Conservation (phyloP, 1,140 invertebrate species). For the Drepana arcuata region DNA sequence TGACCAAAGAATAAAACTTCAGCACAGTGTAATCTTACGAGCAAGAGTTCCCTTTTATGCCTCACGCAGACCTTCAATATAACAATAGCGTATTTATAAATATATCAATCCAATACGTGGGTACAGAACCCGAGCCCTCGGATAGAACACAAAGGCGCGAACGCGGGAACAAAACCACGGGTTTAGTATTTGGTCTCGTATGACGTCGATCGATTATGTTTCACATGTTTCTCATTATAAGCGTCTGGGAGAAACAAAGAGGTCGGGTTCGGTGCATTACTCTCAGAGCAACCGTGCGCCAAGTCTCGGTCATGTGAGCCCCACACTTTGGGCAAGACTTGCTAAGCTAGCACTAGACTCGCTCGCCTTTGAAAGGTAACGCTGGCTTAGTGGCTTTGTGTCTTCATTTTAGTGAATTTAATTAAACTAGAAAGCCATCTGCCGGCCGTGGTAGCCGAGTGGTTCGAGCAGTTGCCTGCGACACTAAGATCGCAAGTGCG, state of each 20-base stretch:
- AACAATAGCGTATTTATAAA: too few species aligned
- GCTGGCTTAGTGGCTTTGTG: neutral
- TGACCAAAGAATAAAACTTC: too few species aligned
- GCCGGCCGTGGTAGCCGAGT: too few species aligned
- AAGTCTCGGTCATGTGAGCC: constrained; percentile 41
- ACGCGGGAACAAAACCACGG: constrained; percentile 30
- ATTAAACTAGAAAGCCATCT: too few species aligned
- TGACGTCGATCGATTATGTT: constrained; percentile 52
- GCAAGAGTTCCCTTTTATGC: too few species aligned
- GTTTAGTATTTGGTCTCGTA: constrained; percentile 43
- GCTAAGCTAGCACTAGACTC: constrained; percentile 27
- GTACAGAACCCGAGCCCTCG: constrained; percentile 19
- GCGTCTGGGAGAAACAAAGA: constrained; percentile 59
- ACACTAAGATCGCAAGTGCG: too few species aligned
- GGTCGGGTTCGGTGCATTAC: constrained; percentile 40
- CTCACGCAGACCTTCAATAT: too few species aligned
- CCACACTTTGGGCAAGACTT: constrained; percentile 41
- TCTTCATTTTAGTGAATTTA: neutral
- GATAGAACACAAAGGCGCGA: constrained; percentile 19
- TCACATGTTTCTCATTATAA: constrained; percentile 61
- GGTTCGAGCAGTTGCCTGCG: too few species aligned
- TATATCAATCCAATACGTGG: too few species aligned
- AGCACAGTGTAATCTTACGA: too few species aligned
- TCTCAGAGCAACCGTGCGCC: constrained; percentile 28
- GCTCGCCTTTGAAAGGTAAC: constrained; percentile 31